A percentile compares a stretch with the other conserved stretches of the same genome.
Conservation (phyloP, 2,797 vertebrate species). For the Peromyscus aztecus region DNA sequence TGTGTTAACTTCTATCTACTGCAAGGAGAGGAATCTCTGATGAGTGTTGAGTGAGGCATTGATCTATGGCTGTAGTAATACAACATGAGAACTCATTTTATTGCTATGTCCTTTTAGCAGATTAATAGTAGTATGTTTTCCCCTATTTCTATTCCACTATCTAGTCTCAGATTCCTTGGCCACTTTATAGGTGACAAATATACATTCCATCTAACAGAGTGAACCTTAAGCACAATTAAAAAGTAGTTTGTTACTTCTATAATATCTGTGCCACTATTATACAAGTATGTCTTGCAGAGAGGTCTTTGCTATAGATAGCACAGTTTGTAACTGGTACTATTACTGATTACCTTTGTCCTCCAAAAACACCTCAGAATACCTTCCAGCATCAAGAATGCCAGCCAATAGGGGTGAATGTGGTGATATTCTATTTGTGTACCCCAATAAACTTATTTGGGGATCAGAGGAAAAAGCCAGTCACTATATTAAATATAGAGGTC, state of each 20-base stretch:
- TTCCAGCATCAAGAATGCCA: background rate
- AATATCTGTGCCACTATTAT: background rate
- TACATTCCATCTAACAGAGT: background rate
- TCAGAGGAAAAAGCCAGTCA: too few species aligned
- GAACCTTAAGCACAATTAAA: background rate
- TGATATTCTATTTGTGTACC: too few species aligned
- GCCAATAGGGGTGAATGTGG: background rate
- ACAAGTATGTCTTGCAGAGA: background rate
- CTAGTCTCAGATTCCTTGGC: background rate
- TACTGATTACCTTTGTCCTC: background rate
- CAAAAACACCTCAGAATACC: background rate
- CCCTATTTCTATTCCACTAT: too few species aligned
- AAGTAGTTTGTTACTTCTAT: background rate
- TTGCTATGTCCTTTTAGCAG: background rate
- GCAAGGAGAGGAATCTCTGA: background rate
- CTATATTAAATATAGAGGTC: too few species aligned
- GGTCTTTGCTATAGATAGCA: background rate
- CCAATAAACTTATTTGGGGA: too few species aligned
- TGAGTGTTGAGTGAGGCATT: background rate
- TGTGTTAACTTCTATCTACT: background rate
- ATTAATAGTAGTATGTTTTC: background rate
- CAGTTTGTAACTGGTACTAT: background rate
- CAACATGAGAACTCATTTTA: background rate
- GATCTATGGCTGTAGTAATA: background rate
- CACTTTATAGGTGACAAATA: background rate